Percentiles rank a stretch among this genome's conserved stretches.
These are phyloP conservation scores for Xiphophorus maculatus DNA, from an alignment of 2,113 vertebrate species.

Conservation along the genomic window DNA sequence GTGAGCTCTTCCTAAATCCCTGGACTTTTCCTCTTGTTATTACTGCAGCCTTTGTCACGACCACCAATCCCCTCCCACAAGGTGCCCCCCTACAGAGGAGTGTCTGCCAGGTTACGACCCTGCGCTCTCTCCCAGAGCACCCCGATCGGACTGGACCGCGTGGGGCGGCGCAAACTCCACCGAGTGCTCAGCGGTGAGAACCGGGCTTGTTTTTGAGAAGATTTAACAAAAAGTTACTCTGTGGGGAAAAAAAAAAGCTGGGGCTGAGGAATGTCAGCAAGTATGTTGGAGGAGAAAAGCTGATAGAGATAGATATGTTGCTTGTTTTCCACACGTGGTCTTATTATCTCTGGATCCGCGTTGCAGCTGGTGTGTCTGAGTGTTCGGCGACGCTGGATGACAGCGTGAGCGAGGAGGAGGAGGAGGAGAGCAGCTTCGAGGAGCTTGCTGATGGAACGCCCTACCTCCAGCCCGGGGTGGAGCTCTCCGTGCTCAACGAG, in stretches of 20 bases:
- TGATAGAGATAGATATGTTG: slow-evolving; percentile 8
- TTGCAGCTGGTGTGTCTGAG: slow-evolving; percentile 84
- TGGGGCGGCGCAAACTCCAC: slow-evolving; percentile 85
- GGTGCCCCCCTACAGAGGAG: slow-evolving; percentile 91
- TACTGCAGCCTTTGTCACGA: slow-evolving; percentile 80
- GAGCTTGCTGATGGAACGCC: slow-evolving; percentile 88
- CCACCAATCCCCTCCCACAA: slow-evolving; percentile 92
- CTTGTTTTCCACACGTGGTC: neutral
- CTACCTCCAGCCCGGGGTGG: slow-evolving; percentile 90
- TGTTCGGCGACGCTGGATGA: slow-evolving; percentile 85
- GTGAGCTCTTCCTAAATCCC: slow-evolving; percentile 18
- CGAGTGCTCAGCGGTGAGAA: slow-evolving; percentile 90
- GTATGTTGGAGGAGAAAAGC: slow-evolving; percentile 18
- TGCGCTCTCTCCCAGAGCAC: slow-evolving; percentile 93
- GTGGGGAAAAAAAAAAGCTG: slow-evolving; percentile 10
- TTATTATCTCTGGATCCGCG: slow-evolving; percentile 5
- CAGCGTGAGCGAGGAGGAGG: slow-evolving; percentile 90
- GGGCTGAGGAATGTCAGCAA: slow-evolving; percentile 44
- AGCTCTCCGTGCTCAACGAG: slow-evolving; percentile 94
- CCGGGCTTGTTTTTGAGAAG: slow-evolving; percentile 14
- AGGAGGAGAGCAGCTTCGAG: slow-evolving; percentile 90
- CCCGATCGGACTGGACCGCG: slow-evolving; percentile 91
- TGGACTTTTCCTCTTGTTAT: slow-evolving; percentile 24
- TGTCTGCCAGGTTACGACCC: slow-evolving; percentile 90
- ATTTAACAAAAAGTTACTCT: neutral